Evolutionary conservation across 2,797 vertebrate genomes (phyloP).

Genomic region (Mormyrus proboscirostris): DNA sequence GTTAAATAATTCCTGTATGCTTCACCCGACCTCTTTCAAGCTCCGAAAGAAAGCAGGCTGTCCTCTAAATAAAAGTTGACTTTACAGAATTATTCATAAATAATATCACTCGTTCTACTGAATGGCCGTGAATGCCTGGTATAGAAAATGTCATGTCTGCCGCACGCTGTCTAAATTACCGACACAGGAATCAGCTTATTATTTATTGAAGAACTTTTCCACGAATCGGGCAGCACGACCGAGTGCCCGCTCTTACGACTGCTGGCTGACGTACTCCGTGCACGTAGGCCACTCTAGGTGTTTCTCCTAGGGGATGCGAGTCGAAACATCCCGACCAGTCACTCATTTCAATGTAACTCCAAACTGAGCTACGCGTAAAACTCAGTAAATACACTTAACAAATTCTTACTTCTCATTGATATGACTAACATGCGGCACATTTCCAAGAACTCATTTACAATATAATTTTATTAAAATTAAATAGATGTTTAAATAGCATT

Average conservation of each 20-base stretch:
- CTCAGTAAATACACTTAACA: neutral
- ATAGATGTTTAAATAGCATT: neutral
- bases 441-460: neutral
- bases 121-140: conserved; percentile 48
- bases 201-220: neutral
- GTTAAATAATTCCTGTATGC: conserved; percentile 61
- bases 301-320: neutral
- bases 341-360: neutral
- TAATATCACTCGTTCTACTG: conserved; percentile 58
- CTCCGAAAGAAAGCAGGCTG: conserved; percentile 61
- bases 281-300: neutral
- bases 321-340: neutral
- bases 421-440: neutral
- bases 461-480: neutral
- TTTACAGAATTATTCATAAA: conserved; percentile 64
- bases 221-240: neutral
- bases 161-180: neutral
- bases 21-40: conserved; percentile 58
- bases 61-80: conserved; percentile 47
- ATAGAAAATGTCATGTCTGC: conserved; percentile 42
- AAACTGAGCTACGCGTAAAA: neutral
- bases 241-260: neutral
- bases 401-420: neutral
- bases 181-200: neutral
- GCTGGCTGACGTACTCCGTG: neutral